A percentile compares a stretch with the other conserved stretches of the same genome.
Evolutionary conservation across 2,113 vertebrate species (phyloP).

Genomic region (Heterotis niloticus): DNA sequence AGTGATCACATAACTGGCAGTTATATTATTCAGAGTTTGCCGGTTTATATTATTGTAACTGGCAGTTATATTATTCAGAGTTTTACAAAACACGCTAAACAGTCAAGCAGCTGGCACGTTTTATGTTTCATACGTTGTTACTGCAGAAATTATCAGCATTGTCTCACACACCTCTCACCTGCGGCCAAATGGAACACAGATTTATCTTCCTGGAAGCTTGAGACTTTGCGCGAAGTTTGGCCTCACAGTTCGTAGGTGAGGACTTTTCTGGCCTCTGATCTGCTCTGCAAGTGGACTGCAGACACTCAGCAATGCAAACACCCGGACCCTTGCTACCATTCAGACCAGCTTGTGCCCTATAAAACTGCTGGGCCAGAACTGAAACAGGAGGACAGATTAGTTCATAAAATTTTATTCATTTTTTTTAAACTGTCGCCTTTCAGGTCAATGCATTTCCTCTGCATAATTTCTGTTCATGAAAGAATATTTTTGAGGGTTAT

Average conservation of each 20-base stretch:
- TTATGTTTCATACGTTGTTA: too few species aligned
- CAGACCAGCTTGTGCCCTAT: not conserved
- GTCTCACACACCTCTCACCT: too few species aligned
- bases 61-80: too few species aligned
- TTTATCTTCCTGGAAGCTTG: not conserved
- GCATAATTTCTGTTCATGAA: conserved; percentile 35
- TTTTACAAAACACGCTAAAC: too few species aligned
- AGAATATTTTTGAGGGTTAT: conserved; percentile 39
- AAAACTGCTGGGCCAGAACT: not conserved
- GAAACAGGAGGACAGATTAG: conserved; percentile 30
- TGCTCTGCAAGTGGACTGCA: not conserved
- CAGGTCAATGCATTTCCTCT: conserved; percentile 31
- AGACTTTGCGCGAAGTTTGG: not conserved
- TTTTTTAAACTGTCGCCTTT: conserved; percentile 32
- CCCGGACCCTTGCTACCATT: not conserved
- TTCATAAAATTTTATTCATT: conserved; percentile 31
- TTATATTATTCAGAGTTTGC: too few species aligned
- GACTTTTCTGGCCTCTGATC: not conserved
- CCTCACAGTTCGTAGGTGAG: not conserved
- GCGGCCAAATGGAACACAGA: not conserved
- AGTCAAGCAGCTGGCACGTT: too few species aligned
- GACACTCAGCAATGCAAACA: not conserved
- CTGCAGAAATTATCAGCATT: too few species aligned
- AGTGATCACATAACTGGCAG: too few species aligned
- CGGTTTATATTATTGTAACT: too few species aligned